Evolutionary conservation across 2,113 vertebrate genomes (phyloP).

Genomic region (Verasper variegatus): DNA sequence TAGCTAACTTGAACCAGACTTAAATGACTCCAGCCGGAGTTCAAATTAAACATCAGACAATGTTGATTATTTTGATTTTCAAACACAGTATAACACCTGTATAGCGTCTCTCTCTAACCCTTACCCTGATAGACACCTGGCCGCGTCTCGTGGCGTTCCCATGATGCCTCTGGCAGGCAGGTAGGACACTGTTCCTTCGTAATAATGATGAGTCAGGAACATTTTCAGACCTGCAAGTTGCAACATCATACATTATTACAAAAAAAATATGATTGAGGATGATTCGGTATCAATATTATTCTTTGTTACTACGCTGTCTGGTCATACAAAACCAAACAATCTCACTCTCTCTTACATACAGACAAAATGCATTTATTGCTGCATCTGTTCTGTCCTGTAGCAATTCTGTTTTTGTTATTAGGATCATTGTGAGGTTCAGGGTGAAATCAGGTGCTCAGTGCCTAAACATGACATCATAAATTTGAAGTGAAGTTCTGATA

Average conservation of each 20-base stretch:
- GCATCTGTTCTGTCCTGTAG: no score
- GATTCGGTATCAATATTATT: no score
- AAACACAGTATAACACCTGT: background rate
- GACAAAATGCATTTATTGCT: no score
- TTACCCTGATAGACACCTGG: slow-evolving; percentile 88
- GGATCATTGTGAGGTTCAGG: no score
- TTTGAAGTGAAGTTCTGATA: no score
- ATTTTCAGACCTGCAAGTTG: slow-evolving; percentile 88
- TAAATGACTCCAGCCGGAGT: background rate
- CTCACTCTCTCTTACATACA: no score
- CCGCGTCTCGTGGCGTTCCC: slow-evolving; percentile 88
- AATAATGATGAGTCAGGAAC: slow-evolving; percentile 93
- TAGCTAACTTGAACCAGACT: no score
- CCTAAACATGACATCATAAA: no score
- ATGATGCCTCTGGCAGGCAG: slow-evolving; percentile 85
- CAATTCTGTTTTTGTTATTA: no score
- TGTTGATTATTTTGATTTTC: background rate
- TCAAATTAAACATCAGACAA: background rate
- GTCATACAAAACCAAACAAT: no score
- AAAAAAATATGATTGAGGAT: background rate
- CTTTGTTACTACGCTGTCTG: no score
- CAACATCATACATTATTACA: background rate
- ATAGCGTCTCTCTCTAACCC: slow-evolving; percentile 51
- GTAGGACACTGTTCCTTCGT: slow-evolving; percentile 92
- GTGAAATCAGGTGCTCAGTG: no score